phyloP scores from a whole-genome alignment of 1,140 invertebrate genomes.

The Drosophila elegans region DNA sequence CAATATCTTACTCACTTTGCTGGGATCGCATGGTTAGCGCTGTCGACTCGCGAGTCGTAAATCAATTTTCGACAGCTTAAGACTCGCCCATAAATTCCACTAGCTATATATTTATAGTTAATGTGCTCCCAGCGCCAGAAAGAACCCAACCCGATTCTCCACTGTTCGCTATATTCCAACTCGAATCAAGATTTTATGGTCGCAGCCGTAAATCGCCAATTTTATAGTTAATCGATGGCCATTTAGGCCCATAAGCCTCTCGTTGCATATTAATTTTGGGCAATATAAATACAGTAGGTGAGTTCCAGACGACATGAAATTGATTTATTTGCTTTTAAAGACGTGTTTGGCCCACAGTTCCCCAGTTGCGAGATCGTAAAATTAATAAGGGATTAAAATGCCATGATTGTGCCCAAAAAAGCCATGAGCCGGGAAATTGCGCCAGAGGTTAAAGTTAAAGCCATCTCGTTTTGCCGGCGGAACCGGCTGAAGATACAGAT shows the following conservation, averaged over 20 bases:
- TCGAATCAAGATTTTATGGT: constrained; percentile 68
- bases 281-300: constrained; percentile 22
- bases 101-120: constrained; percentile 42
- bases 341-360: constrained; percentile 71
- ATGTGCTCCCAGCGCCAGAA: constrained; percentile 12
- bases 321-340: constrained; percentile 82
- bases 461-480: constrained; percentile 23
- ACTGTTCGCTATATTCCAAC: not conserved
- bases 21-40: constrained; percentile 34
- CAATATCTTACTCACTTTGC: constrained; percentile 43
- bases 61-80: constrained; percentile 47
- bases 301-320: constrained; percentile 36
- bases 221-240: constrained; percentile 78
- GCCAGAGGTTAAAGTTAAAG: constrained; percentile 21
- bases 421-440: constrained; percentile 23
- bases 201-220: constrained; percentile 69
- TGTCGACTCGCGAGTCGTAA: constrained; percentile 48
- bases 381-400: constrained; percentile 58
- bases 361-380: constrained; percentile 68
- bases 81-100: constrained; percentile 56
- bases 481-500: constrained; percentile 20
- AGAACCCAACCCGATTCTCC: constrained; percentile 1
- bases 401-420: constrained; percentile 37
- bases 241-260: constrained; percentile 65
- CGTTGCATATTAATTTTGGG: constrained; percentile 69